Evolutionary conservation across 2,113 vertebrate species (phyloP).

Genomic region (Prunella himalayana): DNA sequence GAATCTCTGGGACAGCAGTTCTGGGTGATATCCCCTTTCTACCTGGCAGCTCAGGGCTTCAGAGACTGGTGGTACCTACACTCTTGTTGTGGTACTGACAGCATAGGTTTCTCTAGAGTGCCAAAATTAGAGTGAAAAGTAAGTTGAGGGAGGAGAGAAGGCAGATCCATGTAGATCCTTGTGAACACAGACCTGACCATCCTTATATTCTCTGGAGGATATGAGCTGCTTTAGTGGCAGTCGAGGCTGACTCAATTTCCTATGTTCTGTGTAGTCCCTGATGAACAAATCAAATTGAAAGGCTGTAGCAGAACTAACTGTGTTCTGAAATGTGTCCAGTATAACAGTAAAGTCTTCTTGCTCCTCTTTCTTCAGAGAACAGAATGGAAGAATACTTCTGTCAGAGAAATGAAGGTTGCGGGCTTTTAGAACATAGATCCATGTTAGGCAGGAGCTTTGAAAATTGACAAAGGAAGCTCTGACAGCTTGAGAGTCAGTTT

Average conservation of each 20-base stretch:
- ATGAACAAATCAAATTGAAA: neutral
- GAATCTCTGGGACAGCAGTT: neutral
- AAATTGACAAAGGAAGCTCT: neutral
- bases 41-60: neutral
- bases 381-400: neutral
- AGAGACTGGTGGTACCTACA: neutral
- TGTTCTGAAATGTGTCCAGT: neutral
- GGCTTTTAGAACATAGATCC: neutral
- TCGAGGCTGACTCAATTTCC: neutral
- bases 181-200: neutral
- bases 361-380: neutral
- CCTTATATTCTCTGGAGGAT: neutral
- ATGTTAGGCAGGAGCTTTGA: neutral
- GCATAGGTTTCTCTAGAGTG: neutral
- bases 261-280: neutral
- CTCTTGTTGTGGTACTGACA: neutral
- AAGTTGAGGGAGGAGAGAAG: neutral
- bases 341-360: neutral
- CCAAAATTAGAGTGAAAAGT: neutral
- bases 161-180: neutral
- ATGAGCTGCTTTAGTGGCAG: neutral
- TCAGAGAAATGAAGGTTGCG: neutral
- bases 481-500: neutral
- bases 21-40: neutral
- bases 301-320: neutral